These are phyloP conservation scores for Ceyx erithaca DNA, from an alignment of 2,797 vertebrate genomes.

Conservation along the genomic window DNA sequence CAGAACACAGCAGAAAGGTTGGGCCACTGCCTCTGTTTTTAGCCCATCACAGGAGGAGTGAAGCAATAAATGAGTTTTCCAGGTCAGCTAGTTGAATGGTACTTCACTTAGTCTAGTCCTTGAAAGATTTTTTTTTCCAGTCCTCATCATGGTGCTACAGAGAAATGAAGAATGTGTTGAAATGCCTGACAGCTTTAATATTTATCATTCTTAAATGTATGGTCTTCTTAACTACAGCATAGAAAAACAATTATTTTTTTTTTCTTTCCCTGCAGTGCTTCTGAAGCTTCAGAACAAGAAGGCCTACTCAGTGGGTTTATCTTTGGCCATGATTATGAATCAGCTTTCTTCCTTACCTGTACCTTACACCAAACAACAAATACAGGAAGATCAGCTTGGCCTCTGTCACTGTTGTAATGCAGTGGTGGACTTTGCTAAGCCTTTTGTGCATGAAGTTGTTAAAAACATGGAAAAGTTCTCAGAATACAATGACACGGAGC, in stretches of 20 bases:
- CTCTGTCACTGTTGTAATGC: conserved; percentile 87
- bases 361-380: conserved; percentile 87
- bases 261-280: conserved; percentile 76
- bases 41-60: not conserved
- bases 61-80: not conserved
- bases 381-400: conserved; percentile 83
- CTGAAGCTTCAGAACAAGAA: conserved; percentile 82
- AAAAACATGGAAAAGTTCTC: conserved; percentile 63
- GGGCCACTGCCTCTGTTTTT: not conserved
- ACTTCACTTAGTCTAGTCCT: not conserved
- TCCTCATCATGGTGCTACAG: not conserved
- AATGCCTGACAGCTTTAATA: not conserved
- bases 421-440: conserved; percentile 82
- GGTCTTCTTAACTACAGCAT: not conserved
- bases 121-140: not conserved
- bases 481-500: conserved; percentile 67
- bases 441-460: conserved; percentile 85
- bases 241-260: not conserved
- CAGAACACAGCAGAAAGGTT: not conserved
- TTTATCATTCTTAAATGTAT: not conserved
- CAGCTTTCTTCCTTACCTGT: conserved; percentile 89
- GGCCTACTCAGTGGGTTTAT: conserved; percentile 82
- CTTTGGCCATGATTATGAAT: conserved; percentile 85
- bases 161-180: not conserved
- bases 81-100: not conserved